A percentile compares a stretch with the other conserved stretches of the same genome.
These are phyloP conservation scores for Chloroceryle aenea DNA, from an alignment of 2,113 vertebrate genomes.

Conservation along the genomic window DNA sequence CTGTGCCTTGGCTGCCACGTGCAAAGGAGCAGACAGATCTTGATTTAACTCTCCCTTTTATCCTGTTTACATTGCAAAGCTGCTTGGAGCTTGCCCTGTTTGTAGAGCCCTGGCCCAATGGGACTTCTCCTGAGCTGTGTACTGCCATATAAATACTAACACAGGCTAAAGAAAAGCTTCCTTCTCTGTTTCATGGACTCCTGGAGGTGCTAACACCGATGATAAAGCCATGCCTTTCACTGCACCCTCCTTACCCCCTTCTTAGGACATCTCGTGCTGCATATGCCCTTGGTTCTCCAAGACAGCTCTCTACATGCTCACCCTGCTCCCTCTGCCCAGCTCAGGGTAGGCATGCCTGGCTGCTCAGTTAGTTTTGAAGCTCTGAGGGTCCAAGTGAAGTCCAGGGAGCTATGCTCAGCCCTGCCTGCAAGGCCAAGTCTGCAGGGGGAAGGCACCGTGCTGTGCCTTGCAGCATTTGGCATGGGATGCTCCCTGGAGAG, in stretches of 20 bases:
- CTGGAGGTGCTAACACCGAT: background rate
- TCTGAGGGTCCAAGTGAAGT: background rate
- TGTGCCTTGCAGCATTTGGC: background rate
- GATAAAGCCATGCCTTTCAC: background rate
- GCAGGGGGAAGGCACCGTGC: background rate
- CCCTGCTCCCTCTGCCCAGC: background rate
- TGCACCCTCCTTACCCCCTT: background rate
- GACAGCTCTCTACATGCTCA: accelerated
- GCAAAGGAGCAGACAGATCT: background rate
- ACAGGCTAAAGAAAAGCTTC: background rate
- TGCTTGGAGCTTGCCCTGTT: background rate
- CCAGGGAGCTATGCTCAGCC: background rate
- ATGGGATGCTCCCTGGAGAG: background rate
- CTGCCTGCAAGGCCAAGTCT: background rate
- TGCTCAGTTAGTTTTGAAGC: background rate
- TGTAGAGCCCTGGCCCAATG: background rate
- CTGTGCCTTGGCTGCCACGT: background rate
- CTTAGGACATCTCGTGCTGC: background rate
- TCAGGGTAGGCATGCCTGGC: background rate
- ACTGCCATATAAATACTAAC: background rate
- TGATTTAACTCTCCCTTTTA: background rate
- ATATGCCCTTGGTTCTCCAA: background rate
- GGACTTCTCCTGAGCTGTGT: background rate
- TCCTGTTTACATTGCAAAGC: background rate
- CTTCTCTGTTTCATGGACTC: background rate